These are phyloP conservation scores for Geococcyx californianus DNA, from an alignment of 2,113 vertebrate genomes.

Conservation along the genomic window DNA sequence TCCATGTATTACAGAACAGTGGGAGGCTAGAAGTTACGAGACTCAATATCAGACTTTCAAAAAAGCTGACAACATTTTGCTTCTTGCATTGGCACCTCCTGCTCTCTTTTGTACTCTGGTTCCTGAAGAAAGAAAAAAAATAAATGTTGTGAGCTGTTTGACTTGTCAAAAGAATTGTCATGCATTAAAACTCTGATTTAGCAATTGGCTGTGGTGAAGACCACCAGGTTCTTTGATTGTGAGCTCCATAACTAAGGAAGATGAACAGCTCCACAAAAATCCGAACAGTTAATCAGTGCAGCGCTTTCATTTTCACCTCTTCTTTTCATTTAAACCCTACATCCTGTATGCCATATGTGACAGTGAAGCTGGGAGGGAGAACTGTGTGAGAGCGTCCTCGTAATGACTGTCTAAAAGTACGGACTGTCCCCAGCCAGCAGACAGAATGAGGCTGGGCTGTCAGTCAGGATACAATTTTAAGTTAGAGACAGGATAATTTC, in stretches of 20 bases:
- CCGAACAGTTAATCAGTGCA: neutral
- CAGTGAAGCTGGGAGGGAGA: neutral
- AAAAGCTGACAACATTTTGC: neutral
- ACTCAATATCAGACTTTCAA: neutral
- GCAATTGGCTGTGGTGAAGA: neutral
- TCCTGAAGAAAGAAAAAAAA: neutral
- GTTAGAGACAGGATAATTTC: neutral
- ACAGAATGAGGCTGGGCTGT: constrained; percentile 6
- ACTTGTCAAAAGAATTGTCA: neutral
- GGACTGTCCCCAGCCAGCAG: neutral
- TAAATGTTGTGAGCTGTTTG: neutral
- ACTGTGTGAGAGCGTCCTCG: neutral
- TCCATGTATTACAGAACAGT: neutral
- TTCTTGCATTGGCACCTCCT: neutral
- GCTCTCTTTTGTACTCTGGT: neutral
- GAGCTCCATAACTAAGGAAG: neutral
- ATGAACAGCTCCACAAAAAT: neutral
- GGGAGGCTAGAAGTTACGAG: neutral
- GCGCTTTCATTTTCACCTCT: neutral
- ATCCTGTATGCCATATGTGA: neutral
- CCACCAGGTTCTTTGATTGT: neutral
- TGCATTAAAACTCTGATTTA: neutral
- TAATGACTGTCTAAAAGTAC: neutral
- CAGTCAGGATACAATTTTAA: neutral
- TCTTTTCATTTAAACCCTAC: neutral